phyloP scores from a whole-genome alignment of 2,113 vertebrate species.

The Pteruthius melanotis region DNA sequence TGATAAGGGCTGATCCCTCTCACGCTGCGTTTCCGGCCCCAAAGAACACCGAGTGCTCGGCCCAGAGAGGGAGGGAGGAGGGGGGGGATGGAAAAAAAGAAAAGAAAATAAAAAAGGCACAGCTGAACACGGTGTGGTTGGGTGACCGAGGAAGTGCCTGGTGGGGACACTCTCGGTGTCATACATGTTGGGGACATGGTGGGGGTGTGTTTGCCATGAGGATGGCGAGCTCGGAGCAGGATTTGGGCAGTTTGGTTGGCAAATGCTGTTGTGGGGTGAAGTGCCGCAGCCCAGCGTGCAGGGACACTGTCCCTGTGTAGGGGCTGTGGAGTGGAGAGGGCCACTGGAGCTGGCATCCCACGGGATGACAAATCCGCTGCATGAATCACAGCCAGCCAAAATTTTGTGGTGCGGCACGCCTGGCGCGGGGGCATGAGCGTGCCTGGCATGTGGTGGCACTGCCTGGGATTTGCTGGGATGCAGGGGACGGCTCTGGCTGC shows the following conservation, averaged over 20 bases:
- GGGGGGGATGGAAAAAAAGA: not conserved
- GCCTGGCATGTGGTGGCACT: rapidly evolving
- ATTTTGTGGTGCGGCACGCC: too few species aligned
- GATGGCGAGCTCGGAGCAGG: rapidly evolving
- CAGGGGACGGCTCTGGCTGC: rapidly evolving
- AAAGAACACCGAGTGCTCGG: not conserved
- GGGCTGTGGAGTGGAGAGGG: rapidly evolving
- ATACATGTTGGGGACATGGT: rapidly evolving
- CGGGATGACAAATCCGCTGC: rapidly evolving
- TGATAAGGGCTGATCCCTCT: slow-evolving; percentile 39
- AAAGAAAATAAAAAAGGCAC: not conserved
- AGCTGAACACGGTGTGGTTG: not conserved
- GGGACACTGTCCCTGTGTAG: not conserved
- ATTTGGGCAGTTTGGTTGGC: not conserved
- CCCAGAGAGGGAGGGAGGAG: not conserved
- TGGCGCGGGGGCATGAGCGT: rapidly evolving
- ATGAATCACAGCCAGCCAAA: not conserved
- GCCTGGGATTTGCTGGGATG: not conserved
- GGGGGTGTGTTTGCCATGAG: not conserved
- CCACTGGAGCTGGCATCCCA: rapidly evolving
- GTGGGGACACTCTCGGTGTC: not conserved
- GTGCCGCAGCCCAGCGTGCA: not conserved
- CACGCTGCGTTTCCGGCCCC: slow-evolving; percentile 1
- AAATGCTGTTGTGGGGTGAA: too few species aligned
- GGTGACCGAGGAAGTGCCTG: rapidly evolving